These are phyloP conservation scores for Petromus typicus DNA, from an alignment of 2,113 vertebrate genomes.

Conservation along the genomic window DNA sequence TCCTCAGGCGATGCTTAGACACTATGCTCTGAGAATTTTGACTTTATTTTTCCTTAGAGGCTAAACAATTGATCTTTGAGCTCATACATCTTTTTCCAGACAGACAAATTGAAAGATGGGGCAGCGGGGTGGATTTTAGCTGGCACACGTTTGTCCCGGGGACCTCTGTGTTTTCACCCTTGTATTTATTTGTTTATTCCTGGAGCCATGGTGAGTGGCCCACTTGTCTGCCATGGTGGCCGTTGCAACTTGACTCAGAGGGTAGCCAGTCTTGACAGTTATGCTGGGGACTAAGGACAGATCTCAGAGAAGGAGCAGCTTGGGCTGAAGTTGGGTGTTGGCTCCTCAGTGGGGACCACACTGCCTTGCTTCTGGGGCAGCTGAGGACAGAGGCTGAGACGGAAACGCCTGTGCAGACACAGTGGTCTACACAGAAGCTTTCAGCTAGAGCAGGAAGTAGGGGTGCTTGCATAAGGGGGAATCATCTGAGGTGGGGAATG, in stretches of 20 bases:
- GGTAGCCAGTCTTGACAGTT: neutral
- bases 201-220: neutral
- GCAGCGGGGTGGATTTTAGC: neutral
- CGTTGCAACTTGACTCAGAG: neutral
- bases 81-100: neutral
- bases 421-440: neutral
- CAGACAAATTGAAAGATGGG: neutral
- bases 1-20: neutral
- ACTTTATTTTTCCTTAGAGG: neutral
- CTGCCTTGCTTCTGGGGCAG: neutral
- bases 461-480: neutral
- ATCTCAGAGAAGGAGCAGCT: neutral
- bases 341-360: neutral
- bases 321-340: neutral
- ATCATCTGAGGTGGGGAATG: slow-evolving; percentile 42
- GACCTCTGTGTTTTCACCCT: neutral
- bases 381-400: neutral
- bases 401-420: neutral
- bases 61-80: slow-evolving; percentile 18
- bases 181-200: neutral
- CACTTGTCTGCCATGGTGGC: neutral
- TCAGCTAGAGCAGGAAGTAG: neutral
- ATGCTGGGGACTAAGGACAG: neutral
- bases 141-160: neutral
- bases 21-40: neutral